phyloP scores from a whole-genome alignment of 1,140 invertebrate species.

The Diuraphis noxia region DNA sequence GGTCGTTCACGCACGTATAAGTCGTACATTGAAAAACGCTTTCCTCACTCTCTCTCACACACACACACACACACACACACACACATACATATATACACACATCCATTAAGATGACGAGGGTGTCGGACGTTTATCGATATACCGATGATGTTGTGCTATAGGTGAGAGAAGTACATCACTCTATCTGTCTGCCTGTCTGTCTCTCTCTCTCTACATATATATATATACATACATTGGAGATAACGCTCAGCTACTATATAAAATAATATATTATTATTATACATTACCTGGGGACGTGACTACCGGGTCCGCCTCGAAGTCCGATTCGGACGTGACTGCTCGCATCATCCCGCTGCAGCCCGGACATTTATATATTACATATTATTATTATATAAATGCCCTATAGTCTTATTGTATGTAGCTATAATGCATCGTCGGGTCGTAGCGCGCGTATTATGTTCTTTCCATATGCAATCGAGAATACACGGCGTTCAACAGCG shows the following conservation, averaged over 20 bases:
- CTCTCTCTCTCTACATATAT: background rate
- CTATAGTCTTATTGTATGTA: background rate
- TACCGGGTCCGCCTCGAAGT: background rate
- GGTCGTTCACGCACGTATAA: background rate
- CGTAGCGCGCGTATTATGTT: background rate
- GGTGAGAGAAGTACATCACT: background rate
- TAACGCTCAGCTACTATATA: background rate
- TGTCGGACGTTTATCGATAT: background rate
- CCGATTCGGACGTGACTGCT: constrained; percentile 37
- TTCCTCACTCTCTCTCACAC: background rate
- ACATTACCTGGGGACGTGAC: constrained; percentile 9
- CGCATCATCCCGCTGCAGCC: background rate
- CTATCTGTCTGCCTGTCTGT: background rate
- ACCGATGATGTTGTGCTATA: background rate
- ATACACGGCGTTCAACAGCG: background rate
- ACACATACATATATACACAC: background rate
- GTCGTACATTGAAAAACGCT: background rate
- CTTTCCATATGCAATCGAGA: background rate
- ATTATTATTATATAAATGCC: background rate
- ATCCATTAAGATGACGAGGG: background rate
- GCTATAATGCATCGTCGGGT: background rate
- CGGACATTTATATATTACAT: background rate
- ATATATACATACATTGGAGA: background rate
- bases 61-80: background rate
- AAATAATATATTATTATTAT: background rate